A percentile compares a stretch with the other conserved stretches of the same genome.
phyloP scores from a whole-genome alignment of 2,888 invertebrate genomes.

The Amphipyra berbera region DNA sequence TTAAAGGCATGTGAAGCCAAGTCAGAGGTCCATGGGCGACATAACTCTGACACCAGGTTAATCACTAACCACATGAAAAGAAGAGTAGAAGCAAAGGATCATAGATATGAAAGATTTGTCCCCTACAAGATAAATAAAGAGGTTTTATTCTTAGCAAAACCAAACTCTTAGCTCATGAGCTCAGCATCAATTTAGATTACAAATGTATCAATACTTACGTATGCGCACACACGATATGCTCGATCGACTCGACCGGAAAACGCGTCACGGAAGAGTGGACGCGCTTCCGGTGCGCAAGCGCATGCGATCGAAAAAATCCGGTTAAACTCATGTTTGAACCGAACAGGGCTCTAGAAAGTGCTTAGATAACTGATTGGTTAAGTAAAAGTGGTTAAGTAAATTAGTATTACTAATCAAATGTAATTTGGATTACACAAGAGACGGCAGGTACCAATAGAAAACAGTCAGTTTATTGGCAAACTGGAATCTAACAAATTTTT shows the following conservation, averaged over 20 bases:
- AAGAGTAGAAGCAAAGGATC: too few species aligned
- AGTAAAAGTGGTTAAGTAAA: constrained; percentile 48
- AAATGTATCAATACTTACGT: constrained; percentile 48
- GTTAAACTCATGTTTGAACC: constrained; percentile 38
- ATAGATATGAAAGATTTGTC: too few species aligned
- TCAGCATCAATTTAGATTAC: constrained; percentile 18
- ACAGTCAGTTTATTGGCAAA: too few species aligned
- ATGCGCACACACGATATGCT: constrained; percentile 47
- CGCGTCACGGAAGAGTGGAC: constrained; percentile 56
- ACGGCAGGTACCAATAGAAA: too few species aligned
- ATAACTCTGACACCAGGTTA: too few species aligned
- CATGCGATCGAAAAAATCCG: constrained; percentile 53
- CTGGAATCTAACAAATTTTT: too few species aligned
- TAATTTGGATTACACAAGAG: constrained; percentile 17
- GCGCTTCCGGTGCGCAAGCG: constrained; percentile 60
- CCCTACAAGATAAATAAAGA: too few species aligned
- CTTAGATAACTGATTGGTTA: constrained; percentile 47
- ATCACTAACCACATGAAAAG: too few species aligned
- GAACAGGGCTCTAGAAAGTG: constrained; percentile 51
- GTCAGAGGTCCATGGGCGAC: too few species aligned
- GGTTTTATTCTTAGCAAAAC: too few species aligned
- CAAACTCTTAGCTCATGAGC: background rate
- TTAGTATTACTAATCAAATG: constrained; percentile 15
- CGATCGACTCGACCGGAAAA: constrained; percentile 55
- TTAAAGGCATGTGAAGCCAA: too few species aligned